Evolutionary conservation across 2,113 vertebrate genomes (phyloP).

Genomic region (Tachycineta bicolor): DNA sequence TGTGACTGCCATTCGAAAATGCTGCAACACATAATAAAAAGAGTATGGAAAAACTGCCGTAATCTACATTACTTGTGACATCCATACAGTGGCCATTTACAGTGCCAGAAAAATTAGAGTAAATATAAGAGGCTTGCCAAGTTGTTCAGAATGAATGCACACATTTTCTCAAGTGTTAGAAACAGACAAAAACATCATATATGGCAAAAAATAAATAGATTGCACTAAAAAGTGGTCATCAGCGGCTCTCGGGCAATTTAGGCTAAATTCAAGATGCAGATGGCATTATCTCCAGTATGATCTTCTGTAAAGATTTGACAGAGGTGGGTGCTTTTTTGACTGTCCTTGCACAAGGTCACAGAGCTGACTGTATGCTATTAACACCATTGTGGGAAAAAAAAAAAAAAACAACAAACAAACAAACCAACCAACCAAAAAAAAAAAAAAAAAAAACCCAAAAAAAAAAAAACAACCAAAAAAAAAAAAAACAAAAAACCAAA

Average conservation of each 20-base stretch:
- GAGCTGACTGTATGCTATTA: not conserved
- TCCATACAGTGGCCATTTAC: not conserved
- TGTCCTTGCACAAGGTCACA: not conserved
- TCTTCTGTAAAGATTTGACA: not conserved
- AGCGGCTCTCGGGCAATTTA: not conserved
- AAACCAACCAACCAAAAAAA: too few species aligned
- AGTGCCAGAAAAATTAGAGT: not conserved
- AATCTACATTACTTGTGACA: not conserved
- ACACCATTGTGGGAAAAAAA: not conserved
- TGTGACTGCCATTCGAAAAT: not conserved
- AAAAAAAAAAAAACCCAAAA: too few species aligned
- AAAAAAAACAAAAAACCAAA: too few species aligned
- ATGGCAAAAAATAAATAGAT: not conserved
- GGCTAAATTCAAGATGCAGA: not conserved
- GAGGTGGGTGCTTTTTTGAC: not conserved
- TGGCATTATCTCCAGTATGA: not conserved
- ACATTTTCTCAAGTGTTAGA: not conserved
- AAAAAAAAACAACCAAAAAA: too few species aligned
- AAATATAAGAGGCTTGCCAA: not conserved
- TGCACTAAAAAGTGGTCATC: not conserved
- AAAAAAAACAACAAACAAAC: too few species aligned
- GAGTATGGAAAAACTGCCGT: not conserved
- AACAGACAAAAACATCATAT: not conserved
- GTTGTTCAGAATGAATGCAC: not conserved
- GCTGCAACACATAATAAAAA: not conserved